These are phyloP conservation scores for Dinocampus coccinellae DNA, from an alignment of 2,888 invertebrate species.

Conservation along the genomic window DNA sequence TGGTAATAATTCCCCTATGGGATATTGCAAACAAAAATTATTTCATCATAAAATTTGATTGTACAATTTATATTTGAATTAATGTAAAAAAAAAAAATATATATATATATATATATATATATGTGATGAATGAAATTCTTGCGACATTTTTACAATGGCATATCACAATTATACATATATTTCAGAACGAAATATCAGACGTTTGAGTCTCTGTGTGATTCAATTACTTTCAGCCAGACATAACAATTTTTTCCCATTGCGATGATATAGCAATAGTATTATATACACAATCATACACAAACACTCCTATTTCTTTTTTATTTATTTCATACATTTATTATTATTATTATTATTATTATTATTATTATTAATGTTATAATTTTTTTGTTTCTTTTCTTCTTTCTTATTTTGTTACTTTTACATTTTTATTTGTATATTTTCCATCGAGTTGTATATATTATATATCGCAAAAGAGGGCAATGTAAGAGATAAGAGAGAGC, in stretches of 20 bases:
- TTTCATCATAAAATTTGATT: background rate
- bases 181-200: constrained; percentile 26
- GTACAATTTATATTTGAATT: background rate
- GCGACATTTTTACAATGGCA: background rate
- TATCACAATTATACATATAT: background rate
- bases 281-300: background rate
- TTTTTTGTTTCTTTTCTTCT: background rate
- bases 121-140: background rate
- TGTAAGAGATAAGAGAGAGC: constrained; percentile 6
- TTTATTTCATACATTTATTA: no score
- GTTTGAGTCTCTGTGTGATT: constrained; percentile 27
- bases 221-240: constrained; percentile 29
- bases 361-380: background rate
- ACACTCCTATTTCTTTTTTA: constrained; percentile 9
- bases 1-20: background rate
- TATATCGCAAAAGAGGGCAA: background rate
- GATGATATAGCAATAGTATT: background rate
- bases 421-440: background rate
- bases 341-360: background rate
- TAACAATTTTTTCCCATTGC: constrained; percentile 19
- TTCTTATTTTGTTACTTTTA: no score
- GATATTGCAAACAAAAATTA: background rate
- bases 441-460: background rate
- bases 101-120: background rate
- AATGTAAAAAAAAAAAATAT: background rate